phyloP scores from a whole-genome alignment of 2,797 vertebrate genomes.

The Poeciliopsis gracilis region DNA sequence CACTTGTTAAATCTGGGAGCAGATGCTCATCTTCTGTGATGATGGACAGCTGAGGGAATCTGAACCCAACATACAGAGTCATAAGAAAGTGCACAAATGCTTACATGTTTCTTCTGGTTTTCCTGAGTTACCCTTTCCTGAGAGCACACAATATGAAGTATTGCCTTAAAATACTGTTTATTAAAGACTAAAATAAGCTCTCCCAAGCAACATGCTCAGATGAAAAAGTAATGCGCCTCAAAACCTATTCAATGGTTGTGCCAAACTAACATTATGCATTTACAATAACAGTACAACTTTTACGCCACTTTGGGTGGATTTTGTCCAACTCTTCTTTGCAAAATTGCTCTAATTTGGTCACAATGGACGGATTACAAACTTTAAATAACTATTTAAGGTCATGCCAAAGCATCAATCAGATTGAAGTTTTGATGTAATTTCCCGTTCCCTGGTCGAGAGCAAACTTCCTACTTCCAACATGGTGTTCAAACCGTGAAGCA shows the following conservation, averaged over 20 bases:
- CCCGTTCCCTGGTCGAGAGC: background rate
- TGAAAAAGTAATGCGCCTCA: background rate
- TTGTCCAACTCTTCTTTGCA: background rate
- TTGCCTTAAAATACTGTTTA: background rate
- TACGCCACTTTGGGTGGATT: background rate
- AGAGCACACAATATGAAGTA: background rate
- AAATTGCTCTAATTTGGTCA: background rate
- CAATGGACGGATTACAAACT: background rate
- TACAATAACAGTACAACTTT: background rate
- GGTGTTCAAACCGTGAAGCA: background rate
- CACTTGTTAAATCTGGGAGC: conserved; percentile 16
- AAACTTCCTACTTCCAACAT: background rate
- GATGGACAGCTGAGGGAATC: conserved; percentile 32
- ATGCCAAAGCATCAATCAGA: background rate
- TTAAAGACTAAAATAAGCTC: background rate
- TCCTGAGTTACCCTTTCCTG: background rate
- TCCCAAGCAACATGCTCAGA: background rate
- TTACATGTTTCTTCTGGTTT: background rate
- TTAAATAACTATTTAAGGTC: background rate
- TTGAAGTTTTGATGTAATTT: background rate
- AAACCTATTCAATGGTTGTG: background rate
- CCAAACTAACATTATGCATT: background rate
- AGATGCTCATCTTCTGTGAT: conserved; percentile 22
- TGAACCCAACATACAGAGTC: background rate
- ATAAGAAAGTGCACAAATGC: background rate